A percentile compares a stretch with the other conserved stretches of the same genome.
Evolutionary conservation across 1,140 invertebrate species (phyloP).

Genomic region (Heliothis virescens): DNA sequence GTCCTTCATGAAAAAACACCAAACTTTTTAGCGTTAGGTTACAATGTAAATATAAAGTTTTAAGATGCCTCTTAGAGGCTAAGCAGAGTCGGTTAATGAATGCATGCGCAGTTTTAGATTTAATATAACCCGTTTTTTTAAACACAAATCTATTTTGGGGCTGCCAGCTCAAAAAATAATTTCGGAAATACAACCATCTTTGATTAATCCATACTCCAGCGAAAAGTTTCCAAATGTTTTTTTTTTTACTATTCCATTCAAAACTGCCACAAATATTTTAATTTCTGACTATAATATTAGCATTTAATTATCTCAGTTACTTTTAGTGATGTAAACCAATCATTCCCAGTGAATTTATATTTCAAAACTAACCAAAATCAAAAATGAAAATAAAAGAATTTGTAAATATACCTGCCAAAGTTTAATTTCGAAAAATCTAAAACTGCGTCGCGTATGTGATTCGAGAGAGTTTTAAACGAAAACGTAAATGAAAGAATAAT

Average conservation of each 20-base stretch:
- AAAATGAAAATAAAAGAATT: background rate
- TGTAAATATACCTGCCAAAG: background rate
- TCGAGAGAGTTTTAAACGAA: constrained; percentile 75
- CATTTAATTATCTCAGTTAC: too few species aligned
- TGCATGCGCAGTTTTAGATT: constrained; percentile 78
- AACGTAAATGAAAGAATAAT: constrained; percentile 62
- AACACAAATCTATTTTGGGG: background rate
- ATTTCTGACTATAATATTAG: too few species aligned
- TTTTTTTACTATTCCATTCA: too few species aligned
- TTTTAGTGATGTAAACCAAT: too few species aligned
- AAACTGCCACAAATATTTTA: too few species aligned
- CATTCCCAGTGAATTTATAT: too few species aligned
- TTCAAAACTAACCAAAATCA: too few species aligned
- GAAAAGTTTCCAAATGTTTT: too few species aligned
- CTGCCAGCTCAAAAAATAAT: background rate
- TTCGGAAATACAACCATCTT: background rate
- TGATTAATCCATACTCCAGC: too few species aligned
- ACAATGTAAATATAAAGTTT: constrained; percentile 71
- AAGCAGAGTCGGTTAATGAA: constrained; percentile 58
- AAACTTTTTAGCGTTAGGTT: constrained; percentile 38
- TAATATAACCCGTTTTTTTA: background rate
- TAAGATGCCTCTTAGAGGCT: constrained; percentile 81
- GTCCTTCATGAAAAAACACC: constrained; percentile 49
- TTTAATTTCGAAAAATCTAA: constrained; percentile 59
- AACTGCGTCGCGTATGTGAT: constrained; percentile 80